These are phyloP conservation scores for Serinus canaria DNA, from an alignment of 2,113 vertebrate genomes.

Conservation along the genomic window DNA sequence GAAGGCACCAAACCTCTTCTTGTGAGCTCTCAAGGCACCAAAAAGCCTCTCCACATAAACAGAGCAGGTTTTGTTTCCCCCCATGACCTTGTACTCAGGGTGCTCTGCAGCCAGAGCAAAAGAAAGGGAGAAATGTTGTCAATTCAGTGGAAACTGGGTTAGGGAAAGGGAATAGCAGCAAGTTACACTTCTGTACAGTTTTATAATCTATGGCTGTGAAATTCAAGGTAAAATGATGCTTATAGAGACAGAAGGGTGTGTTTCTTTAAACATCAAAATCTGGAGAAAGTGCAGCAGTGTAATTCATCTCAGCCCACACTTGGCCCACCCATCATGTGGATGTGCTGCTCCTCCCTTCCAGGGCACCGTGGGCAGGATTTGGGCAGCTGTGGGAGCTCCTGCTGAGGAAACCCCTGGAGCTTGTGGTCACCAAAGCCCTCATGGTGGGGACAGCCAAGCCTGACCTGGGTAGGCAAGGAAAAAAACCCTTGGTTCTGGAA, in stretches of 20 bases:
- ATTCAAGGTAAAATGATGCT: neutral
- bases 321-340: neutral
- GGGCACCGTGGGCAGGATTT: neutral
- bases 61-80: neutral
- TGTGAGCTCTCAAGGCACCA: neutral
- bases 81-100: neutral
- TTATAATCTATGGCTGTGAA: neutral
- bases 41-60: neutral
- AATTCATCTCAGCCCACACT: neutral
- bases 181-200: neutral
- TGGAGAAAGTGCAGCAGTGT: neutral
- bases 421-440: neutral
- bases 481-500: neutral
- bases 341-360: neutral
- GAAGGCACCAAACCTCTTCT: neutral
- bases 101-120: neutral
- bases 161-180: neutral
- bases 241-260: neutral
- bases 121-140: neutral
- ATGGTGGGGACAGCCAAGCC: rapidly evolving
- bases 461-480: neutral
- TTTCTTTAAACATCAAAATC: neutral
- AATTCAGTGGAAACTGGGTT: neutral
- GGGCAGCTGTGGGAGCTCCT: neutral
- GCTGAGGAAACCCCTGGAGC: neutral